Percentiles rank a stretch among this genome's conserved stretches.
Conservation (phyloP, 1,140 invertebrate species). For the Lamellibrachia luymesi region DNA sequence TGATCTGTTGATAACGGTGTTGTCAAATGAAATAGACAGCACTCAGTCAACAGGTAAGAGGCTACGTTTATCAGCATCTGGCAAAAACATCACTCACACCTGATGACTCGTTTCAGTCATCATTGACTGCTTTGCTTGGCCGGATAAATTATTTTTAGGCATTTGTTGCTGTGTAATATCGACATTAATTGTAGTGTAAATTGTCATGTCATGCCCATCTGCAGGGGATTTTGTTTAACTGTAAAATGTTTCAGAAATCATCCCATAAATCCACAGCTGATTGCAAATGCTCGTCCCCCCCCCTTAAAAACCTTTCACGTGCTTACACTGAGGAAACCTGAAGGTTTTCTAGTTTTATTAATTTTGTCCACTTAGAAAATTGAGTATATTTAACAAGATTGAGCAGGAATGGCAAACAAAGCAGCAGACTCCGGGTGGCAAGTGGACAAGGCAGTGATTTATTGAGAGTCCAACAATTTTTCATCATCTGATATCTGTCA, state of each 20-base stretch:
- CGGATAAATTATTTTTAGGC: no score
- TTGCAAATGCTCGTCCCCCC: no score
- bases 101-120: neutral
- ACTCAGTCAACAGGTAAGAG: neutral
- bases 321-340: neutral
- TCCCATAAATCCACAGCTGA: no score
- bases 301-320: neutral
- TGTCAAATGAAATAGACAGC: neutral
- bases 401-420: no score
- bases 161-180: neutral
- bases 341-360: neutral
- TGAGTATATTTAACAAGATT: no score
- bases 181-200: neutral
- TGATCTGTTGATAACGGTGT: neutral
- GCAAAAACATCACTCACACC: neutral
- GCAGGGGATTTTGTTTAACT: no score
- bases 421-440: no score
- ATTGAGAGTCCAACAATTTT: no score
- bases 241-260: no score
- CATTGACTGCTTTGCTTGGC: neutral
- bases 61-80: neutral
- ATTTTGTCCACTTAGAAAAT: neutral
- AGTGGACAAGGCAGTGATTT: no score
- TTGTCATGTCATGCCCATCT: neutral
- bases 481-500: no score